phyloP scores from a whole-genome alignment of 2,113 vertebrate genomes.

The Sinocyclocheilus anophthalmus region DNA sequence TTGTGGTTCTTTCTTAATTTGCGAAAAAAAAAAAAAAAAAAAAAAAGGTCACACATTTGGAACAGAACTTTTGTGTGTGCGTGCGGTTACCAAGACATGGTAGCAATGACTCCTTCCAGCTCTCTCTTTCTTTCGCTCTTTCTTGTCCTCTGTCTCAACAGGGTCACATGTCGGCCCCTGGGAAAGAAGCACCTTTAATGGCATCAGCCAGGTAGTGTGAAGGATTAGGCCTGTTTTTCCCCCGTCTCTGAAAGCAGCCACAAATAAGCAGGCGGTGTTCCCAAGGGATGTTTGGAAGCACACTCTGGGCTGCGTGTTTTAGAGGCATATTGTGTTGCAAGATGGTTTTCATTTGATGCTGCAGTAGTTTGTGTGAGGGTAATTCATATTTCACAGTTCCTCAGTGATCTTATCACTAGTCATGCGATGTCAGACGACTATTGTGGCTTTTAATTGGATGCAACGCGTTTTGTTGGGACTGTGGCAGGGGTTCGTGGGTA shows the following conservation, averaged over 20 bases:
- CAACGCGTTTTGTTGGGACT: background rate
- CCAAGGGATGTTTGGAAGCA: constrained; percentile 20
- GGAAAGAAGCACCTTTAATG: constrained; percentile 55
- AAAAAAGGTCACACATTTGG: no score
- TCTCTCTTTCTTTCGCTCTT: constrained; percentile 37
- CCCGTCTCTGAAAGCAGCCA: background rate
- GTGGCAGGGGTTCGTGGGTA: constrained; percentile 47
- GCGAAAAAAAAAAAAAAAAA: no score
- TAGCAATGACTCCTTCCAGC: constrained; percentile 60
- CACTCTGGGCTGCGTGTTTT: background rate
- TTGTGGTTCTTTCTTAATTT: constrained; percentile 67
- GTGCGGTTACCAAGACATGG: constrained; percentile 59
- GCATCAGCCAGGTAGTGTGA: constrained; percentile 40
- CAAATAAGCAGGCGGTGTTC: constrained; percentile 25
- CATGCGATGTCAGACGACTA: background rate
- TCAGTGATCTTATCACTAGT: constrained; percentile 18
- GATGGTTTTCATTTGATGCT: constrained; percentile 13
- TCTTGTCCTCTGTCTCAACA: constrained; percentile 48
- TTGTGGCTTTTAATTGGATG: constrained; percentile 25
- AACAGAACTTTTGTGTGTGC: constrained; percentile 59
- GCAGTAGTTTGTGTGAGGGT: background rate
- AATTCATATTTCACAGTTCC: constrained; percentile 4
- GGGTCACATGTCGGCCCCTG: constrained; percentile 61
- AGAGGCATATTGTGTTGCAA: constrained; percentile 17
- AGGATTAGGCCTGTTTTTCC: constrained; percentile 40